A percentile compares a stretch with the other conserved stretches of the same genome.
These are phyloP conservation scores for Hemibates koningsi DNA, from an alignment of 2,113 vertebrate species.

Conservation along the genomic window DNA sequence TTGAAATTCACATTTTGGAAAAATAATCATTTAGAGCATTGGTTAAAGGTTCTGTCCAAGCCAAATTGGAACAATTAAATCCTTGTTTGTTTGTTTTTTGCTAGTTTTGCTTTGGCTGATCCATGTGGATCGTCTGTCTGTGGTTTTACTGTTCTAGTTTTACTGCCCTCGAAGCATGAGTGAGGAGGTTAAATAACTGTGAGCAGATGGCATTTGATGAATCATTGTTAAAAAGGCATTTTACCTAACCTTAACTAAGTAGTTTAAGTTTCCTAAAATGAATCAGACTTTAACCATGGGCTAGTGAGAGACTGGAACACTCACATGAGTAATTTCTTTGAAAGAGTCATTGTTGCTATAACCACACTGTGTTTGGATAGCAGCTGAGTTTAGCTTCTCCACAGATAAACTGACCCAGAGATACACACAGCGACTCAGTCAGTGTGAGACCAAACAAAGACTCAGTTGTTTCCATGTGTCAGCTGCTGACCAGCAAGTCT, in stretches of 20 bases:
- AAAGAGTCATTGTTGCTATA: neutral
- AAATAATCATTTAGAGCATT: neutral
- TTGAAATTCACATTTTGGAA: neutral
- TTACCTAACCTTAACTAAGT: neutral
- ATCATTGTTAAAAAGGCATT: neutral
- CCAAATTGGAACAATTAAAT: neutral
- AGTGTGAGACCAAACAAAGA: slow-evolving; percentile 22
- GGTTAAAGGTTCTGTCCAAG: neutral
- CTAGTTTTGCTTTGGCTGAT: neutral
- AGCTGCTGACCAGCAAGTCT: neutral
- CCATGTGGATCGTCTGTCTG: neutral
- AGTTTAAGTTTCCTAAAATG: neutral
- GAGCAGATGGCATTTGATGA: neutral
- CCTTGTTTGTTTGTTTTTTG: neutral
- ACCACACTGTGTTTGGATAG: neutral
- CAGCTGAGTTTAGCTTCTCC: neutral
- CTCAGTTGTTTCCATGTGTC: neutral
- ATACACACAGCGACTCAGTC: neutral
- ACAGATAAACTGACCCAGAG: neutral
- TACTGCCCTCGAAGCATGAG: neutral
- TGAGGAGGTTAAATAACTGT: neutral
- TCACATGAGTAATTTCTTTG: neutral
- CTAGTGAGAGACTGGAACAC: neutral
- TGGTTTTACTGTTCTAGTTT: neutral
- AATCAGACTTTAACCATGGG: neutral